Base-by-base conservation (phyloP, 2,888 invertebrate genomes). In the Phrixothrix hirtus region DNA sequence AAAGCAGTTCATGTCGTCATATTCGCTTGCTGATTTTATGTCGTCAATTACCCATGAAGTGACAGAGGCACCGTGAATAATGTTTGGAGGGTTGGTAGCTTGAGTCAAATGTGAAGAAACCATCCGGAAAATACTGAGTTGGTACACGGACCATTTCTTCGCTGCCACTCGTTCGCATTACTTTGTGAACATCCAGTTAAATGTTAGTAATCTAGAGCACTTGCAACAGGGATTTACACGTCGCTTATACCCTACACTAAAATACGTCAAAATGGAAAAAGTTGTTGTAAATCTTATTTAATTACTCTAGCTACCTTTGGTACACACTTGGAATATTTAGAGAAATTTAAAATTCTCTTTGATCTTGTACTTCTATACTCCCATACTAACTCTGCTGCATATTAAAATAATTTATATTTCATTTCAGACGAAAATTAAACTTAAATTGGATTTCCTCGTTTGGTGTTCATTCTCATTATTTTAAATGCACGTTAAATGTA, bases 1-100 rank as follows among this genome's bases (percentile, higher is more conserved):
- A 47, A 48, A 43, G 31, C 38, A 15, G 34, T 43, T 14, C 27
- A 31, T 17, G 29, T 32, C 17, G 46, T 36, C 36, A 43, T 31
- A 43, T 27, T 30, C 37, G 30, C 38, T 35, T 25, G 47, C 38
- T 34, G 47, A 48, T 48, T 48, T 43, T 43, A 34, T 42, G 38
- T 44, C 42, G 43, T 48, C 43, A 43, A 53, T 53, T 53, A 48
- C 39, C 53, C 53, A 48, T 53, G 48, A 53, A 48, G 53, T 38
- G 53, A 48, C 53, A 38, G 37, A 31, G 42, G 48, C 36, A 53
- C 47, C 42, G 37, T 48, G 48, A 48, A 48, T 53, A 53, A 53
- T 44, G 44, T 53, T 37, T 35, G 36, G 12, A 41, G 41, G 21
- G 37, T 44, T 36, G 42, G 46, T 32, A 36, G 52, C 46, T 35